Percentiles rank a stretch among this genome's conserved stretches.
Evolutionary conservation across 2,888 invertebrate genomes (phyloP).

Genomic region (Lasioglossum zephyrum): DNA sequence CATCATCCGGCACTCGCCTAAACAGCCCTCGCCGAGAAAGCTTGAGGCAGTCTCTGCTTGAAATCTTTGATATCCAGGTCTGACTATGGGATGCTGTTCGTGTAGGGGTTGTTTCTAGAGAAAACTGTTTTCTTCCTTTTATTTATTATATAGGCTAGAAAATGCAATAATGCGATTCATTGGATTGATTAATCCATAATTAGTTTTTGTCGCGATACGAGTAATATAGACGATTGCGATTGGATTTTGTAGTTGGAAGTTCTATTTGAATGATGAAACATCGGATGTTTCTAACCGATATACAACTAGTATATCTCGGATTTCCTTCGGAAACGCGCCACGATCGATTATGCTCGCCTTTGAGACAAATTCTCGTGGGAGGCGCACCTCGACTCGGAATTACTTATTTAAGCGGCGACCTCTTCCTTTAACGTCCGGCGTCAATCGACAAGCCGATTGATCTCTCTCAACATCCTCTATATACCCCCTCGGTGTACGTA

Average conservation of each 20-base stretch:
- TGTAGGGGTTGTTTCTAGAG: no score
- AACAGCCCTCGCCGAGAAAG: conserved; percentile 16
- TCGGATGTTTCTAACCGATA: background rate
- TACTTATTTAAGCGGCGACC: conserved; percentile 45
- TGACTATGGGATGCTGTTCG: background rate
- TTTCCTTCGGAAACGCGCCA: background rate
- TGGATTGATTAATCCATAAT: no score
- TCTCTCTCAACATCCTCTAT: background rate
- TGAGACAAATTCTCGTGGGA: conserved; percentile 7
- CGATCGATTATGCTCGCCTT: conserved; percentile 14
- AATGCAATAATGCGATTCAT: no score
- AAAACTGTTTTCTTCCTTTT: no score
- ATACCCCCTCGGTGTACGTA: background rate
- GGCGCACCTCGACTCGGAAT: background rate
- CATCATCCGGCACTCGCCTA: conserved; percentile 41
- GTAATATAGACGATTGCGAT: no score
- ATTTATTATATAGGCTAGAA: background rate
- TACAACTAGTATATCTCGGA: background rate
- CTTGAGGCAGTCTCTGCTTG: conserved; percentile 41
- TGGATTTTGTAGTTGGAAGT: background rate
- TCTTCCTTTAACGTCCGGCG: conserved; percentile 14
- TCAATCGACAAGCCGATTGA: conserved; percentile 27
- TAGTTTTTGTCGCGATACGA: no score
- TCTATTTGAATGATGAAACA: no score
- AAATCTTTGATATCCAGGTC: background rate